These are phyloP conservation scores for Cataglyphis albicans DNA, from an alignment of 2,888 invertebrate species.

Conservation along the genomic window DNA sequence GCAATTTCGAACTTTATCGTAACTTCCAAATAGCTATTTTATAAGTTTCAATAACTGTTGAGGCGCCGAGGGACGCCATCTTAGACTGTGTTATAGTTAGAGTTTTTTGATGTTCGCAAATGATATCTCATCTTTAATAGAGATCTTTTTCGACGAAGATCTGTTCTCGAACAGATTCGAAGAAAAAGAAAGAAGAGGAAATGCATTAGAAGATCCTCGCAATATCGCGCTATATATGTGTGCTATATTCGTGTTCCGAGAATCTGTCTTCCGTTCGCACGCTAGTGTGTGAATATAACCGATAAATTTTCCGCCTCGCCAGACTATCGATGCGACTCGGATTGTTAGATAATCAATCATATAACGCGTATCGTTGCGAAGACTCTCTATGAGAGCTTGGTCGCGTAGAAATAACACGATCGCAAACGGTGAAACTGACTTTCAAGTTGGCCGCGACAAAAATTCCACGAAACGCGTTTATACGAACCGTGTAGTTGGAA, in stretches of 20 bases:
- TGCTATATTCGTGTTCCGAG: neutral
- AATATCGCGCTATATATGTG: neutral
- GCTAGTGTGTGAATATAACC: neutral
- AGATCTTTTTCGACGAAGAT: neutral
- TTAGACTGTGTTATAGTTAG: neutral
- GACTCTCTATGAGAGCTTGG: slow-evolving; percentile 16
- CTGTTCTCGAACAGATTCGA: neutral
- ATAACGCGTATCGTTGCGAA: neutral
- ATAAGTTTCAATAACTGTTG: slow-evolving; percentile 15
- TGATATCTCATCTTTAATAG: neutral
- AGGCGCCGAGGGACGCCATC: neutral
- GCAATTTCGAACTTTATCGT: slow-evolving; percentile 35
- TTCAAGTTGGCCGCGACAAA: slow-evolving; percentile 30
- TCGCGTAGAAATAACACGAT: neutral
- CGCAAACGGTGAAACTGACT: slow-evolving; percentile 7
- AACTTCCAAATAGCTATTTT: slow-evolving; percentile 13
- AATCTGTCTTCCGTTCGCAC: neutral
- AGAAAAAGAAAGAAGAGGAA: neutral
- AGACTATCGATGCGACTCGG: neutral
- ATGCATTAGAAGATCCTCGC: neutral
- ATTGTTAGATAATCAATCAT: neutral
- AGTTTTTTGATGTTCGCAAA: neutral
- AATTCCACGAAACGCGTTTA: slow-evolving; percentile 45
- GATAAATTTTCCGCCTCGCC: neutral
- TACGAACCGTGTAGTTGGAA: neutral